Evolutionary conservation across 2,888 invertebrate genomes (phyloP), one percentile per base, ranked within the genome.

Genomic region (Argyresthia goedartella): DNA sequence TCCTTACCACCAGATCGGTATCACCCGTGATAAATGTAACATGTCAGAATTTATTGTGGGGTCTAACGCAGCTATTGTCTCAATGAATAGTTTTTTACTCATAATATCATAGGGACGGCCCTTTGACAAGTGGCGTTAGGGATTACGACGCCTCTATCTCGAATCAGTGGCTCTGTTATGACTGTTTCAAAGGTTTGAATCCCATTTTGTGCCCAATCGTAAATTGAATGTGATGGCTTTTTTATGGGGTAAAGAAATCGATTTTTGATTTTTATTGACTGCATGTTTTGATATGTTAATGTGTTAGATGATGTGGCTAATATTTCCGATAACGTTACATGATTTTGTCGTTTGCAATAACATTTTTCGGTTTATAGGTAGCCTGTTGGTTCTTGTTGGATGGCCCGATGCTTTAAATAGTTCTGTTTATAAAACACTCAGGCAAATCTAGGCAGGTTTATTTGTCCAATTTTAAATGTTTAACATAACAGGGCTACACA

Each of bases 41-140:
- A 64, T 68, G 82, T 80, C 84, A 80, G 69, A 80, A 81, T 79
- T 81, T 81, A 82, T 81, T 78, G 77, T 77, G 72, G 71, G 71
- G 68, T 71, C 73, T 67, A 69, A 70, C 76, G 76, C 71, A 61
- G 67, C 84, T 85, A 85, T 86, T 86, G 86, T 86, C 82, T 86
- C 86, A 85, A 85, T 85, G 82, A 82, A 81, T 79, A 72, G 76
- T 76, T 82, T 81, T 84, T 84, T 86, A 77, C 76, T 79, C 79
- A 78, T 71, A 75, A 79, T 76, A 80, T 79, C 74, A 73, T 78
- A 77, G 71, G 69, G 67, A 72, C 64, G 65, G 67, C 60, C 64
- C 61, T 80, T 74, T 81, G 78, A 79, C 78, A 80, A 79, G 80
- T 76, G 75, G 77, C 76, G 78, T 77, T 73, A 76, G 73, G 73